These are phyloP conservation scores for Diadophis punctatus DNA, from an alignment of 2,113 vertebrate species.

Conservation along the genomic window DNA sequence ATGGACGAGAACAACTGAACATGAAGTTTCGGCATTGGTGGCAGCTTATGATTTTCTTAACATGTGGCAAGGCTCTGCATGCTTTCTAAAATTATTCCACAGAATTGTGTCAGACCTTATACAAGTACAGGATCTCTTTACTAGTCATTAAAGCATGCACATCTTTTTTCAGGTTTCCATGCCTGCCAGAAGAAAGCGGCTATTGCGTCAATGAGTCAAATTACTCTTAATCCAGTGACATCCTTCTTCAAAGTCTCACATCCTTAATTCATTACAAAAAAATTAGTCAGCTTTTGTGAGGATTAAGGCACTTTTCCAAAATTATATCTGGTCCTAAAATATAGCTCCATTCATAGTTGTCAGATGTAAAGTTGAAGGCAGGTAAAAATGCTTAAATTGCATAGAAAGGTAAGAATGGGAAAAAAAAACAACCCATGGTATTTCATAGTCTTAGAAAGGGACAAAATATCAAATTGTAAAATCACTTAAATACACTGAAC, in stretches of 20 bases:
- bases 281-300: not conserved
- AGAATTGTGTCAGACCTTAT: not conserved
- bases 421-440: not conserved
- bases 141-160: not conserved
- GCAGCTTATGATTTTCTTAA: not conserved
- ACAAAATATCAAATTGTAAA: not conserved
- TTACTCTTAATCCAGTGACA: not conserved
- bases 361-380: not conserved
- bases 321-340: not conserved
- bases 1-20: not conserved
- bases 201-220: not conserved
- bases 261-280: not conserved
- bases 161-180: not conserved
- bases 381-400: not conserved
- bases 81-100: not conserved
- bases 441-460: not conserved
- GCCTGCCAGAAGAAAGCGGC: not conserved
- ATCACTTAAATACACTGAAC: not conserved
- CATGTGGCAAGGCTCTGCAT: not conserved
- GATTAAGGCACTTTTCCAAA: not conserved
- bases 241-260: not conserved
- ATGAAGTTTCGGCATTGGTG: not conserved
- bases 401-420: not conserved
- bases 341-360: not conserved
- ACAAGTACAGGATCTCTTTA: not conserved